These are phyloP conservation scores for Acrobasis repandana DNA, from an alignment of 2,888 invertebrate species.

Conservation along the genomic window DNA sequence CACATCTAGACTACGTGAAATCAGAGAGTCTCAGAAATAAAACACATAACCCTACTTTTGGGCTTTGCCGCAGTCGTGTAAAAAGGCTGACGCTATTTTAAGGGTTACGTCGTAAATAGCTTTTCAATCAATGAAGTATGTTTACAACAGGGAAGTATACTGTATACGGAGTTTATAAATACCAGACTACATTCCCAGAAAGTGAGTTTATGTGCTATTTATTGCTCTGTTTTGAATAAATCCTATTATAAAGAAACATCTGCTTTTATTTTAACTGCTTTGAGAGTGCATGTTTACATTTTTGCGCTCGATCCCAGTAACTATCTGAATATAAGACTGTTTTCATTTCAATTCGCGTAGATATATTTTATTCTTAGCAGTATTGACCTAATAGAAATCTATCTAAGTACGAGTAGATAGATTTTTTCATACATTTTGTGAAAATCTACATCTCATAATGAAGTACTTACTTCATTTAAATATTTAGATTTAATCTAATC, in stretches of 20 bases:
- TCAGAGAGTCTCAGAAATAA: no score
- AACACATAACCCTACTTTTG: no score
- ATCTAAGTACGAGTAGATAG: no score
- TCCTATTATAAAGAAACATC: not conserved
- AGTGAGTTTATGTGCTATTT: constrained; percentile 15
- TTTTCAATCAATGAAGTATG: constrained; percentile 15
- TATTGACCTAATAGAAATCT: not conserved
- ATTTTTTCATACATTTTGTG: no score
- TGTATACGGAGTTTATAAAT: constrained; percentile 1
- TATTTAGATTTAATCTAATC: not conserved
- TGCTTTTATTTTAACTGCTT: not conserved
- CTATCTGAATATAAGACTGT: not conserved
- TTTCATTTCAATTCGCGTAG: not conserved
- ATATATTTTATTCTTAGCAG: not conserved
- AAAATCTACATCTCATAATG: no score
- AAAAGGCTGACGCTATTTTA: no score
- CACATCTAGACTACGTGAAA: no score
- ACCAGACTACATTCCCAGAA: constrained; percentile 10
- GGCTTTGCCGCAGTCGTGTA: no score
- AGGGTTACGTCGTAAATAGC: no score
- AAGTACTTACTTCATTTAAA: not conserved
- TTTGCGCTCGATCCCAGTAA: not conserved
- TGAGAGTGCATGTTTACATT: not conserved
- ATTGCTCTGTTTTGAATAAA: constrained; percentile 4
- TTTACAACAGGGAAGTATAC: constrained; percentile 5